Percentiles rank a stretch among this genome's conserved stretches.
Conservation (phyloP, 2,888 invertebrate genomes). For the Xanthia togata region DNA sequence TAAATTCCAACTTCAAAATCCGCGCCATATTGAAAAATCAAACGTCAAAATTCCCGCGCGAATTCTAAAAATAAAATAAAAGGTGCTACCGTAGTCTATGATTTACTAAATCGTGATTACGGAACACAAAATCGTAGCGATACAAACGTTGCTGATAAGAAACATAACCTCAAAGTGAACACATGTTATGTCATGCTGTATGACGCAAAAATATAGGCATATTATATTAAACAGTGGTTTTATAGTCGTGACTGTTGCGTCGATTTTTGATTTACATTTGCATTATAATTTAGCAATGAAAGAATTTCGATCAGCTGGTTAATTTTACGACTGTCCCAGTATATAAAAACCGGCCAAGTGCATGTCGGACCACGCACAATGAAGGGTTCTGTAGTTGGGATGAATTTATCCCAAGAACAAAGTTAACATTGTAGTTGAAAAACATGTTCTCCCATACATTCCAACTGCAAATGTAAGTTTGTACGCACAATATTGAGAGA, state of each 20-base stretch:
- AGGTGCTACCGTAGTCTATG: slow-evolving; percentile 43
- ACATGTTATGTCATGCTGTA: slow-evolving; percentile 60
- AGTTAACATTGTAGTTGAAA: too few species aligned
- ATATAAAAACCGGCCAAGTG: too few species aligned
- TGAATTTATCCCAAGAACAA: too few species aligned
- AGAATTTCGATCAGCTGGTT: slow-evolving; percentile 39
- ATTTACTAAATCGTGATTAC: slow-evolving; percentile 32
- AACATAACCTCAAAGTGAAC: slow-evolving; percentile 66
- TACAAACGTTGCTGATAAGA: slow-evolving; percentile 49
- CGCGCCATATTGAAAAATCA: slow-evolving; percentile 47
- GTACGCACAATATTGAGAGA: too few species aligned
- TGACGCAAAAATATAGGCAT: slow-evolving; percentile 35
- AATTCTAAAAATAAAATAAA: slow-evolving; percentile 28
- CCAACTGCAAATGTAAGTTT: too few species aligned
- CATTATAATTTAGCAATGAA: slow-evolving; percentile 36
- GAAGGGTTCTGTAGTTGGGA: too few species aligned
- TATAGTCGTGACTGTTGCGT: slow-evolving; percentile 22
- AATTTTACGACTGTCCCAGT: neutral
- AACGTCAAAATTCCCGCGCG: slow-evolving; percentile 51
- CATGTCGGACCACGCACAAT: too few species aligned
- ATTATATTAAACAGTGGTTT: slow-evolving; percentile 13
- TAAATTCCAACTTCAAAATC: slow-evolving; percentile 2
- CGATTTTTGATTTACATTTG: slow-evolving; percentile 35
- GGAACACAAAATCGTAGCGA: slow-evolving; percentile 31
- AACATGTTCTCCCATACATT: too few species aligned